These are phyloP conservation scores for Pseudolaguvia tuberculata DNA, from an alignment of 2,113 vertebrate genomes.

Conservation along the genomic window DNA sequence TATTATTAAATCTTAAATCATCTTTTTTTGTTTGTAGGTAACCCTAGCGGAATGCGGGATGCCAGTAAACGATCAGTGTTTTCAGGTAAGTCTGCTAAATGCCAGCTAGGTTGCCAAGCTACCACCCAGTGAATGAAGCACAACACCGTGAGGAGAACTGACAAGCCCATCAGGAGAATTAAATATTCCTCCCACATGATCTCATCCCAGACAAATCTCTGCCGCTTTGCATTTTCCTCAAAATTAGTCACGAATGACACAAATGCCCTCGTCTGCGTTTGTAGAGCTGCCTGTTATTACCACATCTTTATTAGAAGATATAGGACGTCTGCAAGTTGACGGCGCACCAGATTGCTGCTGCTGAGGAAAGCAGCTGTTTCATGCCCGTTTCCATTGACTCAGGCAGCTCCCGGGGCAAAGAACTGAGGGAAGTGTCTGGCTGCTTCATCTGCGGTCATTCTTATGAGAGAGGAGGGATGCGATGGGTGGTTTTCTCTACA, in stretches of 20 bases:
- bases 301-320: slow-evolving; percentile 18
- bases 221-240: slow-evolving; percentile 42
- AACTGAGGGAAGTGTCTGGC: slow-evolving; percentile 62
- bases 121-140: not conserved
- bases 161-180: slow-evolving; percentile 18
- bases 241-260: slow-evolving; percentile 52
- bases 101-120: not conserved
- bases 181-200: slow-evolving; percentile 54
- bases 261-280: slow-evolving; percentile 60
- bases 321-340: not conserved
- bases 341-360: slow-evolving; percentile 25
- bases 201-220: slow-evolving; percentile 51
- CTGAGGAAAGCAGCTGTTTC: slow-evolving; percentile 46
- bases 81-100: slow-evolving; percentile 64
- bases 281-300: slow-evolving; percentile 57
- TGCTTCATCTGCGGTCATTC: slow-evolving; percentile 67
- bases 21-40: slow-evolving; percentile 26
- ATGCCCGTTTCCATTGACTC: slow-evolving; percentile 68
- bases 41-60: slow-evolving; percentile 58
- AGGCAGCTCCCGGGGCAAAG: slow-evolving; percentile 59
- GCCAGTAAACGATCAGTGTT: slow-evolving; percentile 70
- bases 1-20: not conserved
- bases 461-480: slow-evolving; percentile 50
- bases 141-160: not conserved
- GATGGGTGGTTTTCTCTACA: slow-evolving; percentile 43